A percentile compares a stretch with the other conserved stretches of the same genome.
These are phyloP conservation scores for Bos taurus DNA, from an alignment of 2,113 vertebrate species.

Conservation along the genomic window ARS-UCD2.0 NC_037329.1:102494501-102495000, in stretches of 20 bases:
- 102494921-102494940: neutral
- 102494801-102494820: neutral
- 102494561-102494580: neutral
- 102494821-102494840: neutral
- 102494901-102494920: neutral
- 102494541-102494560: neutral
- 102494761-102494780: neutral
- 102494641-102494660: neutral
- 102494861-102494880: neutral
- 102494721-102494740: neutral
- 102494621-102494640: slow-evolving; percentile 20
- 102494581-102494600: neutral
- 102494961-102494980: neutral
- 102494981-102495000: neutral
- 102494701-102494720: neutral
- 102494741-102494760: neutral
- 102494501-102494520: neutral
- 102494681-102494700: neutral
- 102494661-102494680: neutral
- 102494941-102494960: neutral
- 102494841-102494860: neutral
- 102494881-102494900: neutral
- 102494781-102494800: neutral
- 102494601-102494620: neutral
- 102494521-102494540: neutral